Base-by-base conservation (phyloP, 2,888 invertebrate genomes). In the Exephanes ischioxanthus region DNA sequence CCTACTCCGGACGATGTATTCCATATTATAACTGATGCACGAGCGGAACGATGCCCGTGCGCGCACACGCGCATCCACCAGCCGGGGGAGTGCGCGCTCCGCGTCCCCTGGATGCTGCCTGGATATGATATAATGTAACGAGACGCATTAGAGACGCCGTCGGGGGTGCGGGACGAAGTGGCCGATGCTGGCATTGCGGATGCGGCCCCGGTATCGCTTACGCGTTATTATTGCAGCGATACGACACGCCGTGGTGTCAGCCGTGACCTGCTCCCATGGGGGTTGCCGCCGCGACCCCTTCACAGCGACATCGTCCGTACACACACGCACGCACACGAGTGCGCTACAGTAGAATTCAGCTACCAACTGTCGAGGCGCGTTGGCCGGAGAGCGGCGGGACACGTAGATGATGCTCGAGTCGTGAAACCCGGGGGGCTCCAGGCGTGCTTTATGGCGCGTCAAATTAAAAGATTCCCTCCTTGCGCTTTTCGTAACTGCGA, bases 401-500 rank as follows among this genome's bases (percentile, higher is more conserved):
- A 51, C 19, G 41, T 37, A 77, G 79, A 84, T 33, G 63, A 63
- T 63, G 67, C 68, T 72, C 33, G 76, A 80, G 80, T 81, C 73
- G 78, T 67, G 63, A 78, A 84, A 26, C 16, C 58, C 76, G 3
- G 16, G 16, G 84, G 77, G 78, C 80, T 87, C 90, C 90, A 89
- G 91, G 91, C 92, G 93, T 94, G 94, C 93, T 94, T 94, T 94
- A 94, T 94, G 94, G 92, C 89, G 92, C 94, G 94, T 93, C 93
- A 94, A 94, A 94, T 94, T 94, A 94, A 94, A 94, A 94, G 94
- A 94, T 94, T 93, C 93, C 92, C 94, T 93, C 87, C 92, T 92
- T 90, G 87, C 88, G 88, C 76, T 88, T 89, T 91, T 91, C 91
- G 91, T 91, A 92, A 92, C 91, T 91, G 92, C 91, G 91, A 92